A percentile compares a stretch with the other conserved stretches of the same genome.
These are phyloP conservation scores for Phasianus colchicus DNA, from an alignment of 2,113 vertebrate genomes.

Conservation along the genomic window DNA sequence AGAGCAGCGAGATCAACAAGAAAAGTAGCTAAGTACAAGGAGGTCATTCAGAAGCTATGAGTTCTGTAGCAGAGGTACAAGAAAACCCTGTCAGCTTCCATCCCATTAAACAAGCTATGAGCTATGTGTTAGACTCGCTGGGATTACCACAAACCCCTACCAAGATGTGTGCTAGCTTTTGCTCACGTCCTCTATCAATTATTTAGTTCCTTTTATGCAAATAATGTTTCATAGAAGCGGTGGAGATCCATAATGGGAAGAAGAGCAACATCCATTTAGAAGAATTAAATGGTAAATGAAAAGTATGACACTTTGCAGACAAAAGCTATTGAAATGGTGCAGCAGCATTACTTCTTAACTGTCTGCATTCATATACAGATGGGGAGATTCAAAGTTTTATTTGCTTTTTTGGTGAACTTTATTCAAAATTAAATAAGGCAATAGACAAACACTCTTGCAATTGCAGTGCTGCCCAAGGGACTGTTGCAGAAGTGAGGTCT, in stretches of 20 bases:
- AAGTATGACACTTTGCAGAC: slow-evolving; percentile 19
- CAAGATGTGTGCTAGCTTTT: slow-evolving; percentile 73
- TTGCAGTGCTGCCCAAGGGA: slow-evolving; percentile 8
- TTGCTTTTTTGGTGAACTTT: background rate
- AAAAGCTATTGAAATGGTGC: slow-evolving; percentile 16
- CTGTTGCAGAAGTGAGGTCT: background rate
- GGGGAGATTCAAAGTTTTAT: background rate
- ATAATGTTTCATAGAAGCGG: slow-evolving; percentile 76
- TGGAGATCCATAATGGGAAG: slow-evolving; percentile 57
- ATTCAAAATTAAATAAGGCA: slow-evolving; percentile 34
- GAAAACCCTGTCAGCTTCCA: slow-evolving; percentile 85
- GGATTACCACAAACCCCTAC: slow-evolving; percentile 57
- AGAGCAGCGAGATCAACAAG: slow-evolving; percentile 60
- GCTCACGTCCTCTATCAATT: slow-evolving; percentile 80
- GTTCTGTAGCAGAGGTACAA: slow-evolving; percentile 79
- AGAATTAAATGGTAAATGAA: slow-evolving; percentile 70
- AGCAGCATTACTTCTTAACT: background rate
- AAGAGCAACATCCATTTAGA: slow-evolving; percentile 68
- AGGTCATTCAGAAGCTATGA: slow-evolving; percentile 62
- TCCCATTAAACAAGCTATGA: slow-evolving; percentile 83
- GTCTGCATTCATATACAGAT: background rate
- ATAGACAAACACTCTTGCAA: background rate
- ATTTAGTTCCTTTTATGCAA: slow-evolving; percentile 86
- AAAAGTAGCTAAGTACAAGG: slow-evolving; percentile 57
- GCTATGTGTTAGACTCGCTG: slow-evolving; percentile 78